These are phyloP conservation scores for Phyllostomus discolor DNA, from an alignment of 2,113 vertebrate genomes.

Conservation along the genomic window DNA sequence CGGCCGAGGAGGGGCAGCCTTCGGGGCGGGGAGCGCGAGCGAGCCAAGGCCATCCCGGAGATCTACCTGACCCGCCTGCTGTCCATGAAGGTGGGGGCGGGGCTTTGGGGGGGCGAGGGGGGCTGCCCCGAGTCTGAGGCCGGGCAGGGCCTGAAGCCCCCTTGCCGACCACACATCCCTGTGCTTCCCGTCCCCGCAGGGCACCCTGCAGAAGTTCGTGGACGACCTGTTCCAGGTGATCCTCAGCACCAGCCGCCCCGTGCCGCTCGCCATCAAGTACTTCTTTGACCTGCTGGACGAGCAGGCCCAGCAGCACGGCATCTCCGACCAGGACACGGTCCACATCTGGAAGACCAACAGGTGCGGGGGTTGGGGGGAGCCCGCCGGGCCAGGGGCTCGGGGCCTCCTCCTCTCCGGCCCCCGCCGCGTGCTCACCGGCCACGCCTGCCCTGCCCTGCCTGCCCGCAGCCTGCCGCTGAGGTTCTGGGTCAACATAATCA, in stretches of 20 bases:
- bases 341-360: conserved; percentile 99
- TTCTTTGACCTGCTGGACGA: conserved; percentile 98
- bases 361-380: conserved; percentile 80
- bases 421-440: not conserved
- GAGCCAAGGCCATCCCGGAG: conserved; percentile 97
- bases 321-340: conserved; percentile 93
- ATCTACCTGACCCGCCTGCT: conserved; percentile 98
- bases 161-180: fast-evolving
- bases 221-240: conserved; percentile 98
- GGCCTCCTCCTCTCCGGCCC: no score
- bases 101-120: not conserved
- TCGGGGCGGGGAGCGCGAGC: conserved; percentile 87
- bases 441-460: not conserved
- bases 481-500: conserved; percentile 99
- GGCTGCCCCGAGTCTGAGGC: fast-evolving
- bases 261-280: conserved; percentile 96
- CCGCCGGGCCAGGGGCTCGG: fast-evolving
- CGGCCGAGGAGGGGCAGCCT: conserved; percentile 94
- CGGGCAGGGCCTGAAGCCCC: not conserved
- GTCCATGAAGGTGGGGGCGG: conserved; percentile 93
- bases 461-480: conserved; percentile 90
- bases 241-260: conserved; percentile 93
- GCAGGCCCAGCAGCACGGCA: conserved; percentile 90
- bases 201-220: conserved; percentile 97
- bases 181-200: conserved; percentile 76